Conservation (phyloP, 2,113 vertebrate species). For the Apaloderma vittatum region DNA sequence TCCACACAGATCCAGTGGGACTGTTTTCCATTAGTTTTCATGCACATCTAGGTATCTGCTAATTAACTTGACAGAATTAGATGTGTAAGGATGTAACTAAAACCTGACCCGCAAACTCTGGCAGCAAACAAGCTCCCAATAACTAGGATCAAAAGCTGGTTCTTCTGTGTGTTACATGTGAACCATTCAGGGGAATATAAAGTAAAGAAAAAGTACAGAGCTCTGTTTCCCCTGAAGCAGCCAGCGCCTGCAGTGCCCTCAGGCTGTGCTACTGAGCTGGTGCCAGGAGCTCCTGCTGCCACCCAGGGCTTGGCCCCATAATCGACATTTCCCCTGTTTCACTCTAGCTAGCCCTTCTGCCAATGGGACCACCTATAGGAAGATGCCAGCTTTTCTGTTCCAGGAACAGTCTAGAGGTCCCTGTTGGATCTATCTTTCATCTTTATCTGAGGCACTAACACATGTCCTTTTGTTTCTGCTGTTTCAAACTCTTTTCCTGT, state of each 20-base stretch:
- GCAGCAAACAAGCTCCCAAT: neutral
- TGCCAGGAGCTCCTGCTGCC: neutral
- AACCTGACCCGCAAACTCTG: neutral
- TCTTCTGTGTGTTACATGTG: neutral
- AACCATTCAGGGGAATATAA: neutral
- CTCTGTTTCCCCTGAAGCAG: neutral
- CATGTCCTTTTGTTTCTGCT: neutral
- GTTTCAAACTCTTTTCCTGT: neutral
- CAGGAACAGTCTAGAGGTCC: neutral
- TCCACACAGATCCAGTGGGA: neutral
- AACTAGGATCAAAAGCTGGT: neutral
- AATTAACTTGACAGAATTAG: neutral
- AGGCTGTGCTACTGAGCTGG: neutral
- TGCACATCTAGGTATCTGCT: neutral
- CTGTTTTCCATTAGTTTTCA: neutral
- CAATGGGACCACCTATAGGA: neutral
- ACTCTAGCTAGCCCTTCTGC: neutral
- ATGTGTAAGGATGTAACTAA: neutral
- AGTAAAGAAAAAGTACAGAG: neutral
- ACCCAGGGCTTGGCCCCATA: neutral
- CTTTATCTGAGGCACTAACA: neutral
- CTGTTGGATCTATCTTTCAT: neutral
- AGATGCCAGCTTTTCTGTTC: neutral
- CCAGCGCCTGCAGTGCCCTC: neutral
- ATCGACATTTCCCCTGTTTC: fast-evolving